These are phyloP conservation scores for Aphis gossypii DNA, from an alignment of 1,140 invertebrate species.

Conservation along the genomic window DNA sequence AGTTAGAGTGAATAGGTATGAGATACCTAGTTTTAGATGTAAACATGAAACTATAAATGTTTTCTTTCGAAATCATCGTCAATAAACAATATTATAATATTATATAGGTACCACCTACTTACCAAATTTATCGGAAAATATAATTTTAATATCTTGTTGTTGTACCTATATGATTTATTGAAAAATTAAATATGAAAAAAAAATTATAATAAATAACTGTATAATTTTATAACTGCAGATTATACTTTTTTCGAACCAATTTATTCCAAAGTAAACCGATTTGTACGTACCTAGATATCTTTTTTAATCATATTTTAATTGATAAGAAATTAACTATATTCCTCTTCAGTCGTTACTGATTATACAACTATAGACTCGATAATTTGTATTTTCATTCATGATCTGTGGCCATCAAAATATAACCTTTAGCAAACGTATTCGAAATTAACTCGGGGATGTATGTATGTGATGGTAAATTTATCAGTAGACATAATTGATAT, in stretches of 20 bases:
- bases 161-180: not conserved
- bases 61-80: not conserved
- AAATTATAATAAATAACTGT: not conserved
- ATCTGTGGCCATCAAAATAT: not conserved
- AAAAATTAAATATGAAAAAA: not conserved
- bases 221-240: not conserved
- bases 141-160: not conserved
- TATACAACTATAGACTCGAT: not conserved
- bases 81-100: not conserved
- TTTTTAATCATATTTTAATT: slow-evolving; percentile 7
- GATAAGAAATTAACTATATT: slow-evolving; percentile 11
- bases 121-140: not conserved
- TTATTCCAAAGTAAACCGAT: not conserved
- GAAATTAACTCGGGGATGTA: not conserved
- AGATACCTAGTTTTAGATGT: not conserved
- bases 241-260: not conserved
- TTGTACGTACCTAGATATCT: not conserved
- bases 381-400: not conserved
- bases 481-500: not conserved
- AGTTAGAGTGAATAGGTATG: not conserved
- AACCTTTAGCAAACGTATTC: not conserved
- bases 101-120: not conserved
- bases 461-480: not conserved
- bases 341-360: not conserved
- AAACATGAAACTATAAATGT: not conserved